Conservation (phyloP, 2,888 invertebrate species). For the Daptonema setosum region DNA sequence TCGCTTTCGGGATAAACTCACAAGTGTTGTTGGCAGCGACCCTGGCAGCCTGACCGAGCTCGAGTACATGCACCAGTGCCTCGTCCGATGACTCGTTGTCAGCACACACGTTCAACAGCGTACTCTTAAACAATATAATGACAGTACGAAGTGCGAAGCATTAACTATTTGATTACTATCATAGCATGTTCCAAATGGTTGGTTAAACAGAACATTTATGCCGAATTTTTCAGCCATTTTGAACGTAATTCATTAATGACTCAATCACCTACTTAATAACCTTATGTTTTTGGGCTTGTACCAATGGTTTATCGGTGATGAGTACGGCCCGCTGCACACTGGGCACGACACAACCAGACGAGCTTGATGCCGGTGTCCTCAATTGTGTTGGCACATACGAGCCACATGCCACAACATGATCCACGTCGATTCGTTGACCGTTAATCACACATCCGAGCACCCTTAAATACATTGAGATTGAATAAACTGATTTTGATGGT, state of each 20-base stretch:
- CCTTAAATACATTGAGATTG: not conserved
- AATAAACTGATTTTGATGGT: not conserved
- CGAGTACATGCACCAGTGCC: conserved; percentile 8
- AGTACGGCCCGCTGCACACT: too few relatives aligned
- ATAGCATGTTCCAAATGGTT: not conserved
- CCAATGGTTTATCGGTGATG: too few relatives aligned
- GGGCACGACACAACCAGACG: too few relatives aligned
- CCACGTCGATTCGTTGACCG: not conserved
- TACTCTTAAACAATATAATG: too few relatives aligned
- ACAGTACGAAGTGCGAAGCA: too few relatives aligned
- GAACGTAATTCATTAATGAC: not conserved
- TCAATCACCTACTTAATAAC: too few relatives aligned
- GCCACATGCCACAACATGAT: not conserved
- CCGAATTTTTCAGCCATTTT: not conserved
- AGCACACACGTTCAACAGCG: conserved; percentile 12
- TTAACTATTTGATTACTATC: not conserved
- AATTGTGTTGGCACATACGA: not conserved
- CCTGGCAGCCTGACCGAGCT: conserved; percentile 13
- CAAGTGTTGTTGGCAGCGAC: conserved; percentile 15
- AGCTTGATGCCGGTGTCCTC: too few relatives aligned
- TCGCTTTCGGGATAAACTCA: conserved; percentile 10
- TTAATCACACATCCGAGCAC: not conserved
- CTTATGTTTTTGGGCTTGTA: too few relatives aligned
- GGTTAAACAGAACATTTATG: not conserved
- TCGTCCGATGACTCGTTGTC: not conserved